Percentiles rank a stretch among this genome's conserved stretches.
These are phyloP conservation scores for Gastrophryne carolinensis DNA, from an alignment of 2,797 vertebrate species.

Conservation along the genomic window DNA sequence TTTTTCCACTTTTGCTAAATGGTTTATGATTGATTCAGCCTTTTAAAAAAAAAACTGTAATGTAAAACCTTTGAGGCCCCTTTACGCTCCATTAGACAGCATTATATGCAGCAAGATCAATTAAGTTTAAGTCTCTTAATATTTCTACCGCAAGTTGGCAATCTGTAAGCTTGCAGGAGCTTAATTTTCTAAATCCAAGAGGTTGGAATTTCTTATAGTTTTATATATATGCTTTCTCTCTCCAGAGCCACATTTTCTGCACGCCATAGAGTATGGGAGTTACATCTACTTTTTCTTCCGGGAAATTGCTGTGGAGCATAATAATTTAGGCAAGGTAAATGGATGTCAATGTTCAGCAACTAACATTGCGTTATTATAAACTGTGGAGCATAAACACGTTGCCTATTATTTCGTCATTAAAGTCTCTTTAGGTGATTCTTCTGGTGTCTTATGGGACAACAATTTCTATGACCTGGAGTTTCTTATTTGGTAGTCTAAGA, in stretches of 20 bases:
- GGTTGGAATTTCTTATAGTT: not conserved
- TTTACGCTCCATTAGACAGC: slow-evolving; percentile 60
- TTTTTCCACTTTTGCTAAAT: slow-evolving; percentile 55
- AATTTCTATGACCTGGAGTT: too few relatives aligned
- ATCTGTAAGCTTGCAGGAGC: not conserved
- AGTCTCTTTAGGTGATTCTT: too few relatives aligned
- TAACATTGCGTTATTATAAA: too few relatives aligned
- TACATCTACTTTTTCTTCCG: slow-evolving; percentile 98
- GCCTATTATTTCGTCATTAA: too few relatives aligned
- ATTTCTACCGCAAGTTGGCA: slow-evolving; percentile 12
- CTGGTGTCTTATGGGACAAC: too few relatives aligned
- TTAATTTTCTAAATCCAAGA: slow-evolving; percentile 2
- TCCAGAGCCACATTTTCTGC: slow-evolving; percentile 97
- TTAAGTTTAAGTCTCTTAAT: slow-evolving; percentile 50
- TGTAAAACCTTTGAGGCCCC: slow-evolving; percentile 56
- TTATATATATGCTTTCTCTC: slow-evolving; percentile 42
- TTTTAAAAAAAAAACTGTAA: slow-evolving; percentile 58
- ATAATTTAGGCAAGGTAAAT: slow-evolving; percentile 94
- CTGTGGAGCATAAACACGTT: too few relatives aligned
- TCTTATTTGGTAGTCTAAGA: too few relatives aligned
- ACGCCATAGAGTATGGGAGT: slow-evolving; percentile 95
- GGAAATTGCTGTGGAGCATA: slow-evolving; percentile 97
- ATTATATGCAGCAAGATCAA: slow-evolving; percentile 51
- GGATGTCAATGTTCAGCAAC: too few relatives aligned
- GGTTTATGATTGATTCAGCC: slow-evolving; percentile 58